Evolutionary conservation across 2,113 vertebrate genomes (phyloP).

Genomic region (Pagrus major): DNA sequence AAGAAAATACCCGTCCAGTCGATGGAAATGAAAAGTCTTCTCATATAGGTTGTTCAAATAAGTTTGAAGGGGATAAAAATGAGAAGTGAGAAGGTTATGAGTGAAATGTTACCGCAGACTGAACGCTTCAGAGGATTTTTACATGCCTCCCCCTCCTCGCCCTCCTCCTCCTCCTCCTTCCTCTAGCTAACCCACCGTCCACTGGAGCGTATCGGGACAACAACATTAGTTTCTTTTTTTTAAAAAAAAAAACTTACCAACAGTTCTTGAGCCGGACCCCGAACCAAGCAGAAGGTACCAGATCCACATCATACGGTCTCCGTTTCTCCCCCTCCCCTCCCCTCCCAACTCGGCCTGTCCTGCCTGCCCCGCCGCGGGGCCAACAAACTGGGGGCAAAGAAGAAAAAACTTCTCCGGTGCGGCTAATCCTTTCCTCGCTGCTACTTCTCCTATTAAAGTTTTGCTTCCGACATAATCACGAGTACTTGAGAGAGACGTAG

Average conservation of each 20-base stretch:
- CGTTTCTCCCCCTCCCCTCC: neutral
- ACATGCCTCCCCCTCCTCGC: constrained; percentile 1
- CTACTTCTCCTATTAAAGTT: constrained; percentile 1
- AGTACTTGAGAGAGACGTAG: constrained; percentile 18
- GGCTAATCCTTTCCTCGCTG: neutral
- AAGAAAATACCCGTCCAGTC: neutral
- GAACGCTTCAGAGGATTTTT: constrained; percentile 9
- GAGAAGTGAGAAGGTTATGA: too few relatives aligned
- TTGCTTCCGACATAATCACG: constrained; percentile 40
- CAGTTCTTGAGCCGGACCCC: constrained; percentile 83
- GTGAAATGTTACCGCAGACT: neutral
- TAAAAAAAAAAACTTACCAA: constrained; percentile 88
- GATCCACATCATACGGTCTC: constrained; percentile 87
- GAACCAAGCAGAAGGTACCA: constrained; percentile 89
- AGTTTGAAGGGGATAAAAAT: neutral
- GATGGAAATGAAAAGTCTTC: constrained; percentile 20
- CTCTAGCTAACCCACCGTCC: neutral
- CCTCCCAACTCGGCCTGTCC: constrained; percentile 65
- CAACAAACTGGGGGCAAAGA: constrained; percentile 59
- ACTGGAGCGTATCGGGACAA: constrained; percentile 49
- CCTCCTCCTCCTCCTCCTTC: neutral
- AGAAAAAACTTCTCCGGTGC: constrained; percentile 66
- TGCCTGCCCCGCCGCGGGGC: constrained; percentile 74
- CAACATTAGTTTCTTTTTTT: constrained; percentile 41
- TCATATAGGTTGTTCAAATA: neutral